Percentiles rank a stretch among this genome's conserved stretches.
phyloP scores from a whole-genome alignment of 2,888 invertebrate genomes.

The Pseudanteris insignis region DNA sequence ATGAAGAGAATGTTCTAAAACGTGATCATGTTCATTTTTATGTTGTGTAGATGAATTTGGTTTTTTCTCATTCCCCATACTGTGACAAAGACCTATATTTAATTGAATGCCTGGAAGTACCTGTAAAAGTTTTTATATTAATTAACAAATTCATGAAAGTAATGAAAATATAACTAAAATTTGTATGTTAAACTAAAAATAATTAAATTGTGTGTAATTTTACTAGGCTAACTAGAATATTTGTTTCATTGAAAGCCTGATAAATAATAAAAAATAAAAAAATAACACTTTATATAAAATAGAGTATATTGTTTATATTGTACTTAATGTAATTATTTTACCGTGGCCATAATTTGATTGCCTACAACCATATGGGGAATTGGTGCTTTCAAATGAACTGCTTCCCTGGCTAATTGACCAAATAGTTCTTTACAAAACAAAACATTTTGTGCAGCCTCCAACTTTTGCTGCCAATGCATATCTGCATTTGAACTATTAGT shows the following conservation, averaged over 20 bases:
- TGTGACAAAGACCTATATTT: slow-evolving; percentile 90
- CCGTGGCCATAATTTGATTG: slow-evolving; percentile 95
- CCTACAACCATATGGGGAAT: slow-evolving; percentile 97
- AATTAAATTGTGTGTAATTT: no score
- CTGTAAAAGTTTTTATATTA: slow-evolving; percentile 62
- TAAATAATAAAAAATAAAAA: not conserved
- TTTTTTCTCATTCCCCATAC: slow-evolving; percentile 73
- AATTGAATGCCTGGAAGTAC: slow-evolving; percentile 80
- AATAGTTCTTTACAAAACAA: slow-evolving; percentile 97
- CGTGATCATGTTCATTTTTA: slow-evolving; percentile 89
- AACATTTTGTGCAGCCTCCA: slow-evolving; percentile 97
- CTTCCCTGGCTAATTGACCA: slow-evolving; percentile 92
- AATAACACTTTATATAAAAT: no score
- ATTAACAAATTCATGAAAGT: no score
- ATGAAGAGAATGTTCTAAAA: slow-evolving; percentile 95
- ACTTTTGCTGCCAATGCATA: slow-evolving; percentile 92
- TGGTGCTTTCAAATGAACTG: slow-evolving; percentile 90
- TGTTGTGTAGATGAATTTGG: slow-evolving; percentile 67
- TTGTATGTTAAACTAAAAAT: no score
- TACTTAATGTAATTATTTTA: no score
- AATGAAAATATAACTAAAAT: no score
- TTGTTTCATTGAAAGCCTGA: not conserved
- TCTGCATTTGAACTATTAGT: slow-evolving; percentile 78
- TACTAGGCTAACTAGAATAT: no score
- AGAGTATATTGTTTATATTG: no score